A percentile compares a stretch with the other conserved stretches of the same genome.
Conservation (phyloP, 2,797 vertebrate species). For the Sebastes baramenuke region DNA sequence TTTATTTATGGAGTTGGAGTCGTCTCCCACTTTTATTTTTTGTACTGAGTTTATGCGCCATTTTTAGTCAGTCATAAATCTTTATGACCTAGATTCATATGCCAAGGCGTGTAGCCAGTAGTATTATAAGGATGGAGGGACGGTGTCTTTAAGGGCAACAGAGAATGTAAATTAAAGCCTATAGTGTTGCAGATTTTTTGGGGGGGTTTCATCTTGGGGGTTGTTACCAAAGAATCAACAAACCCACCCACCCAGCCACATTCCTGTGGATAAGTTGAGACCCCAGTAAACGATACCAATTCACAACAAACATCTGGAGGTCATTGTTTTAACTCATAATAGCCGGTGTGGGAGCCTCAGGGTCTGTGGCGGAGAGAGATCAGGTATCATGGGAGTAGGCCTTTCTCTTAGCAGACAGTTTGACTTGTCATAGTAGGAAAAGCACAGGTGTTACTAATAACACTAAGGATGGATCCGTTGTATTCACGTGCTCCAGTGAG, state of each 20-base stretch:
- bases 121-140: background rate
- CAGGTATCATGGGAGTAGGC: background rate
- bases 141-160: background rate
- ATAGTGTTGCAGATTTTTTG: background rate
- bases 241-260: background rate
- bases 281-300: background rate
- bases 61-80: constrained; percentile 58
- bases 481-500: no score
- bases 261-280: background rate
- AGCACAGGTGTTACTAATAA: no score
- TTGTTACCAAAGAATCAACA: background rate
- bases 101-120: background rate
- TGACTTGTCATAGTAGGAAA: no score
- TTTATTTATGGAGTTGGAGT: constrained; percentile 10
- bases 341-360: background rate
- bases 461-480: no score
- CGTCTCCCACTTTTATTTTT: constrained; percentile 16
- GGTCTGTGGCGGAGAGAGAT: background rate
- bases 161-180: background rate
- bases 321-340: background rate
- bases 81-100: constrained; percentile 41
- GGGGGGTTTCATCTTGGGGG: background rate
- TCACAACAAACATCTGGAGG: background rate
- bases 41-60: constrained; percentile 11
- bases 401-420: no score